These are phyloP conservation scores for Rousettus madagascariensis DNA, from an alignment of 2,797 vertebrate genomes.

Conservation along the genomic window DNA sequence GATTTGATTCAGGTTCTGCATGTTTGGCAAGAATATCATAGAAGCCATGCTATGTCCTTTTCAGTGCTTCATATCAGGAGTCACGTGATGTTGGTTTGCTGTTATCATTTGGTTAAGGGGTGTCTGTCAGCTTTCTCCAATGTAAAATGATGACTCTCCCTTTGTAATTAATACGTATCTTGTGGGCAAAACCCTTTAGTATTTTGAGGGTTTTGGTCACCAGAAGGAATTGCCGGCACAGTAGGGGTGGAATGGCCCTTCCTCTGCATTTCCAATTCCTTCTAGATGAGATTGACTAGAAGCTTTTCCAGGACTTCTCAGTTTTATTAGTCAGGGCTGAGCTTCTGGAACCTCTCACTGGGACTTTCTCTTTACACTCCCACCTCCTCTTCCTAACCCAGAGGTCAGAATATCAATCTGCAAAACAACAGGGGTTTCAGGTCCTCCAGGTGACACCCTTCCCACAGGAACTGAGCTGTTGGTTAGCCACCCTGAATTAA, in stretches of 20 bases:
- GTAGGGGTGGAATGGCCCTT: neutral
- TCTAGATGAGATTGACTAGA: neutral
- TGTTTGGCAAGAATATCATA: neutral
- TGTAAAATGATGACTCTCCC: neutral
- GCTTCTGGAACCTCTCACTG: neutral
- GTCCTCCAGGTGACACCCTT: neutral
- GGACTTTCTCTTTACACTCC: neutral
- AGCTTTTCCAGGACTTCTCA: neutral
- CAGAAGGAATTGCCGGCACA: neutral
- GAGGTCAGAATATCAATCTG: neutral
- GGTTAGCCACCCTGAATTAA: constrained; percentile 22
- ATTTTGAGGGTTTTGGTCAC: neutral
- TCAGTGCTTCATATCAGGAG: neutral
- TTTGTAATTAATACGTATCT: neutral
- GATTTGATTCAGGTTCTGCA: neutral
- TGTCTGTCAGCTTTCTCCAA: neutral
- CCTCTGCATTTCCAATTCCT: neutral
- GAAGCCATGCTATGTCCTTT: neutral
- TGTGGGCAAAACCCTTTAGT: neutral
- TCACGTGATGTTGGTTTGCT: neutral
- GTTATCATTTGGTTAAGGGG: neutral
- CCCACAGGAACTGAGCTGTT: neutral
- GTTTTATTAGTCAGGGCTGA: neutral
- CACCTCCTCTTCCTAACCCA: neutral
- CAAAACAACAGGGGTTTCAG: neutral